phyloP scores from a whole-genome alignment of 2,113 vertebrate species.

The Phoenicopterus ruber region DNA sequence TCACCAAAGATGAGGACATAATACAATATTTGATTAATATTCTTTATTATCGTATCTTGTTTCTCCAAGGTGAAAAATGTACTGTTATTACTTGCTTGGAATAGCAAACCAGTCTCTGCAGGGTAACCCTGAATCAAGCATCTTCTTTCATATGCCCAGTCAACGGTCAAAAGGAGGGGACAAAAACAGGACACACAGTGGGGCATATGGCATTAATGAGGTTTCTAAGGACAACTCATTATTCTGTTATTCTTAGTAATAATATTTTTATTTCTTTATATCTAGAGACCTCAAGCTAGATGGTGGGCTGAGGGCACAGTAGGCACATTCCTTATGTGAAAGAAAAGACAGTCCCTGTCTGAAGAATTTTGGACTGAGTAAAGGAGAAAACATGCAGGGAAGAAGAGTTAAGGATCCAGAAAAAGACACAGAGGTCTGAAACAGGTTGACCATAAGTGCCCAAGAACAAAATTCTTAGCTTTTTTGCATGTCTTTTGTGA shows the following conservation, averaged over 20 bases:
- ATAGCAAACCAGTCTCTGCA: constrained; percentile 36
- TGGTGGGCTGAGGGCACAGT: neutral
- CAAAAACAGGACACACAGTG: constrained; percentile 25
- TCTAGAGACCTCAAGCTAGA: neutral
- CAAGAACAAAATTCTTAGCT: neutral
- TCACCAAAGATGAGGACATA: constrained; percentile 22
- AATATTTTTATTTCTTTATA: constrained; percentile 49
- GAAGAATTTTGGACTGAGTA: neutral
- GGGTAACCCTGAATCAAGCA: constrained; percentile 15
- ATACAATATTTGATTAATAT: constrained; percentile 40
- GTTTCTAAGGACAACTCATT: neutral
- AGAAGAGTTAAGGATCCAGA: neutral
- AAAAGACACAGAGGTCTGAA: neutral
- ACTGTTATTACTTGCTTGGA: constrained; percentile 33
- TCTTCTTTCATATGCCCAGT: constrained; percentile 25
- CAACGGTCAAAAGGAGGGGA: neutral
- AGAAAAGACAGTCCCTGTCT: neutral
- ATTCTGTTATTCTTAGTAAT: constrained; percentile 23
- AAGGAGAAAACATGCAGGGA: neutral
- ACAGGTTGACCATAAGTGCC: neutral
- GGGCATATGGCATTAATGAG: constrained; percentile 11
- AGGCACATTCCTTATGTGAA: constrained; percentile 1
- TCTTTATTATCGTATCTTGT: constrained; percentile 51
- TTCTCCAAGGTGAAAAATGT: constrained; percentile 42
- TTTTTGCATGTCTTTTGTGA: neutral